A percentile compares a stretch with the other conserved stretches of the same genome.
Conservation (phyloP, 92 coral and sea anemone species). For the Porites cylindrica region DNA sequence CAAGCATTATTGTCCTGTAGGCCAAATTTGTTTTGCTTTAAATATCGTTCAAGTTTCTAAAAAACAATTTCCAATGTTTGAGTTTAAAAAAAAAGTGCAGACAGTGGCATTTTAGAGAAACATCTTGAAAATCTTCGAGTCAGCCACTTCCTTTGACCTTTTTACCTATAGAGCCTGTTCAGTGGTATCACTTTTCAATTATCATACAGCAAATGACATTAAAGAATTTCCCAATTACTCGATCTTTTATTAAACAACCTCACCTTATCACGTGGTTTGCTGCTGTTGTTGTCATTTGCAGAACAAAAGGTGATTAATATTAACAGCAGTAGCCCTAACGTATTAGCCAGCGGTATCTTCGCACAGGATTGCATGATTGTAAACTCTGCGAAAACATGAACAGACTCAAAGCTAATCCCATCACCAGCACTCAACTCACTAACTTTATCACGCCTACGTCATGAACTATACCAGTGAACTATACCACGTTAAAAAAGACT, state of each 20-base stretch:
- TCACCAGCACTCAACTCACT: neutral
- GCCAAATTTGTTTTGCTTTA: neutral
- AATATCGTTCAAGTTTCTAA: neutral
- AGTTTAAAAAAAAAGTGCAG: neutral
- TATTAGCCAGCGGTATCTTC: neutral
- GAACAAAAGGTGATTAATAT: neutral
- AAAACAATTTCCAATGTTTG: neutral
- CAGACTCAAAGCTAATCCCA: no score
- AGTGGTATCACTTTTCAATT: no score
- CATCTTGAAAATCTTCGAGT: no score
- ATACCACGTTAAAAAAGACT: no score
- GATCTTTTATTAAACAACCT: neutral
- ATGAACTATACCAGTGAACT: no score
- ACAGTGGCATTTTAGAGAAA: no score
- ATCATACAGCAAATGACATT: neutral
- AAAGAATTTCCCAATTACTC: neutral
- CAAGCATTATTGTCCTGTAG: neutral
- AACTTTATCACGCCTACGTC: neutral
- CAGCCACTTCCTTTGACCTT: no score
- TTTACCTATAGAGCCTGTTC: no score
- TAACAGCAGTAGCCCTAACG: neutral
- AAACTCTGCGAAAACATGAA: neutral
- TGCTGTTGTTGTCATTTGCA: constrained; percentile 19
- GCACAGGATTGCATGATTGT: neutral
- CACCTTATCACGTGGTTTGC: constrained; percentile 13